phyloP scores from a whole-genome alignment of 1,140 invertebrate species.

The Lordiphosa collinella region DNA sequence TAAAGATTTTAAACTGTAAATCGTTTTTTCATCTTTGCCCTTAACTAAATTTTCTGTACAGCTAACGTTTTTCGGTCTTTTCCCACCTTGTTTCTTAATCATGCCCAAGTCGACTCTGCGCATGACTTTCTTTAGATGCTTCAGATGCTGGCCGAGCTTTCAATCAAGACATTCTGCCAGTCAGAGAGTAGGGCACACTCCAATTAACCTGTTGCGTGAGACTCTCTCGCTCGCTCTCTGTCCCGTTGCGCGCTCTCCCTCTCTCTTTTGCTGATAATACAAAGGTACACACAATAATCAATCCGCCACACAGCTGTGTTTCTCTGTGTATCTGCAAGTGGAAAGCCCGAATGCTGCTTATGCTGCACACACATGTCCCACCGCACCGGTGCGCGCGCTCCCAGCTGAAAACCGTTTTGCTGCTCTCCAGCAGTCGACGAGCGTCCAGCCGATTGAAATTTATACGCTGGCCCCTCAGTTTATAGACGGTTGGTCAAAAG shows the following conservation, averaged over 20 bases:
- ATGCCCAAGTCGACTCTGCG: conserved; percentile 21
- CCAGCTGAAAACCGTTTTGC: conserved; percentile 6
- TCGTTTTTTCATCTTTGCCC: too few species aligned
- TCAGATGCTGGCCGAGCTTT: conserved; percentile 22
- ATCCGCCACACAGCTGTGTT: conserved; percentile 25
- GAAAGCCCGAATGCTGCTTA: conserved; percentile 56
- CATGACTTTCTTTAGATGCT: conserved; percentile 33
- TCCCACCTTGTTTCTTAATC: too few species aligned
- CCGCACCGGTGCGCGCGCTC: background rate
- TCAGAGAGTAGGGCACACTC: conserved; percentile 16
- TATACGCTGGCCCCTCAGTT: conserved; percentile 49
- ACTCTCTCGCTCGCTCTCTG: conserved; percentile 1
- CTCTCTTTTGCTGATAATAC: conserved; percentile 11
- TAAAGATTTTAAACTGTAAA: too few species aligned
- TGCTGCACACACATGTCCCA: conserved; percentile 51
- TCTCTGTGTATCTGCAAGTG: conserved; percentile 14
- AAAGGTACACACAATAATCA: conserved; percentile 37
- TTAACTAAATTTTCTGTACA: too few species aligned
- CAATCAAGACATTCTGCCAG: conserved; percentile 1
- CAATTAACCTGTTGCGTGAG: conserved; percentile 70
- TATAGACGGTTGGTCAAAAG: conserved; percentile 52
- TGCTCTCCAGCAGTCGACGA: conserved; percentile 21
- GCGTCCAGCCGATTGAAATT: conserved; percentile 53
- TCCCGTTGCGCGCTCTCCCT: conserved; percentile 1
- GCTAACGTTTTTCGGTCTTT: too few species aligned